Evolutionary conservation across 2,797 vertebrate species (phyloP), one percentile per base, ranked within the genome.

Genomic region (Alfaro cultratus): DNA sequence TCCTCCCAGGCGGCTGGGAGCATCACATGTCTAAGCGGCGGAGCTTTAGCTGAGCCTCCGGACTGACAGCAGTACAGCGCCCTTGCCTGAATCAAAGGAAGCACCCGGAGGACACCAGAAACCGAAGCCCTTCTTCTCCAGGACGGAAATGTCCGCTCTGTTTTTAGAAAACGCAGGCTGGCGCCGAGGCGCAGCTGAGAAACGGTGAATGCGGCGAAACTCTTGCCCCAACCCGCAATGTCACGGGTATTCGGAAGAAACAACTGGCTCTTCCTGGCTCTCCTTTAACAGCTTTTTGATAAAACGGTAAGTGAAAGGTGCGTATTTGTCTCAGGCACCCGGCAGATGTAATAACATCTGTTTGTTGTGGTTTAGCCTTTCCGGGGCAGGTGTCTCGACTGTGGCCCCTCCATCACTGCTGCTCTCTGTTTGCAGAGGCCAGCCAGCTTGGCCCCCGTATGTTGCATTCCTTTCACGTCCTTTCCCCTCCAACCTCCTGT

Each of bases 261-360:
- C 82, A 11, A 70, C 82, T 23, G 41, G 1, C 78, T 75, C 36
- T 31, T n/a, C 43, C 15, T 21, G 12, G 4, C 53, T 72, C 76
- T 26, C 45, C 12, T 49, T 31, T 21, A 60, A 10, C 77, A 9
- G 4, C 67, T 23, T 51, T 71, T 72, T 0, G 53, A 39, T 49
- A 0, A n/a, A 64, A 29, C 12, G 89, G 92, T 94, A 9, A 91
- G 92, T 89, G 11, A 55, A 26, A 31, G 47, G 46, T 72, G n/a
- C 11, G 21, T 12, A 39, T 16, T 34, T 55, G 26, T 57, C 39
- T 74, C 23, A 8, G 73, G 43, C 21, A 31, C 31, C 18, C 29
- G 23, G 12, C 31, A 34, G 80, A 43, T 36, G 60, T 7, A 29
- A 15, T 21, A 53, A 31, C 73, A 29, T 29, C n/a, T 73, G 73